Evolutionary conservation across 2,113 vertebrate species (phyloP), one percentile per base, ranked within the genome.

Genomic region (Prunella himalayana): DNA sequence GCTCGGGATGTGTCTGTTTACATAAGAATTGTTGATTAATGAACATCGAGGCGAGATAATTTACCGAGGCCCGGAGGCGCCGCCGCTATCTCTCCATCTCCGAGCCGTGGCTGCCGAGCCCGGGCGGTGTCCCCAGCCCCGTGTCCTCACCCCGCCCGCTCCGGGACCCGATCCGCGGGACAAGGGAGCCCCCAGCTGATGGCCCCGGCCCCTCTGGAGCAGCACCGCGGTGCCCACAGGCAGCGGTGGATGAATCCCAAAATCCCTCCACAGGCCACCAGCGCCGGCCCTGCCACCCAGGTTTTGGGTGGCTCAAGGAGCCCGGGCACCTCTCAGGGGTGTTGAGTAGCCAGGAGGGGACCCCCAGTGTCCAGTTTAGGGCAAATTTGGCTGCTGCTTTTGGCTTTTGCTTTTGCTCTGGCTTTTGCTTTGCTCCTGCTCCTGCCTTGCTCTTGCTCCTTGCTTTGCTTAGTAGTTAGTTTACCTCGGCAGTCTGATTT

Each of bases 11-110:
- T 60, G 88, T 60, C 85, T 95, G 85, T 96, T 94, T 90, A 90
- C 88, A 92, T 94, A 88, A 73, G 85, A 73, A 96, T 30, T 37
- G 76, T 56, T 96, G 95, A 96, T 94, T 94, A 97, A 95, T 92
- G 93, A 97, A 96, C 88, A 60, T 30, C n/a, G 12, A 68, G 94
- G 80, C 8, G 3, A 96, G 93, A 78, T 96, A 94, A 96, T 75
- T 89, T 75, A 88, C 63, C 19, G 5, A 23, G 86, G 70, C 90
- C 72, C 15, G 50, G 81, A 95, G 87, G 75, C 18, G 2, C 39
- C 15, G 9, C 51, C 13, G 24, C 13, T 86, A 68, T 88, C 85
- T 86, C 76, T 49, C 39, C 68, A 88, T 94, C 83, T 0, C 69
- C 30, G 20, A n/a, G 65, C 20, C 15, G 31, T 5, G 70, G 64